These are phyloP conservation scores for Thecophora atra DNA, from an alignment of 2,888 invertebrate species.

Conservation along the genomic window DNA sequence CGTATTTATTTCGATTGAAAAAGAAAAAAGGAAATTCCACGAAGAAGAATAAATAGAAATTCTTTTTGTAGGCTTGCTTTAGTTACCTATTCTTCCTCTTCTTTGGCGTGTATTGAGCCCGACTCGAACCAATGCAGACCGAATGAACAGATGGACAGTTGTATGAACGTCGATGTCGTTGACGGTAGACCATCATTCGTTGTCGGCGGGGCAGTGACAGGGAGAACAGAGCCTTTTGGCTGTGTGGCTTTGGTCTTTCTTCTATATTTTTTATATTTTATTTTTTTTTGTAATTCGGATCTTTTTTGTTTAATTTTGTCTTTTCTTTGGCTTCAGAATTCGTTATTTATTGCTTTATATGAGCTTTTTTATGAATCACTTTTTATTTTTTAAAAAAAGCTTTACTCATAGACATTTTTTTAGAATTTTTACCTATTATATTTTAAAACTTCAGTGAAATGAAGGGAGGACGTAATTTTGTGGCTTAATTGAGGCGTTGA, in stretches of 20 bases:
- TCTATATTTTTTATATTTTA: background rate
- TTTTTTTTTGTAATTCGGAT: background rate
- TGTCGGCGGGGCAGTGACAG: too few species aligned
- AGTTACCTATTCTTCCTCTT: background rate
- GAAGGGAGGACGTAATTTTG: slow-evolving; percentile 27
- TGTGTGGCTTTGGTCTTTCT: background rate
- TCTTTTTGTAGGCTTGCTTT: slow-evolving; percentile 26
- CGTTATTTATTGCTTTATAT: slow-evolving; percentile 16
- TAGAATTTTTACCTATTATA: background rate
- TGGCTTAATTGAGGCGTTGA: slow-evolving; percentile 31
- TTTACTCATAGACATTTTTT: background rate
- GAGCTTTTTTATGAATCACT: background rate
- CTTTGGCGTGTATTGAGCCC: slow-evolving; percentile 8
- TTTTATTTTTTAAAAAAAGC: background rate
- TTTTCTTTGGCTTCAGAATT: slow-evolving; percentile 3
- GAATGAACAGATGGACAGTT: background rate
- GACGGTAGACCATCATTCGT: too few species aligned
- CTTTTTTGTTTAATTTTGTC: background rate
- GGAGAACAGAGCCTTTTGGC: background rate
- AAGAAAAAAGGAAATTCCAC: slow-evolving; percentile 26
- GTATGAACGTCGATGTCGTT: too few species aligned
- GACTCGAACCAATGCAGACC: background rate
- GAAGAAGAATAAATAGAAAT: slow-evolving; percentile 31
- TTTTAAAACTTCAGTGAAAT: slow-evolving; percentile 14
- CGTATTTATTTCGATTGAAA: slow-evolving; percentile 8